Percentiles rank a stretch among this genome's conserved stretches.
Evolutionary conservation across 2,888 invertebrate species (phyloP).

Genomic region (Strigamia crassipes): DNA sequence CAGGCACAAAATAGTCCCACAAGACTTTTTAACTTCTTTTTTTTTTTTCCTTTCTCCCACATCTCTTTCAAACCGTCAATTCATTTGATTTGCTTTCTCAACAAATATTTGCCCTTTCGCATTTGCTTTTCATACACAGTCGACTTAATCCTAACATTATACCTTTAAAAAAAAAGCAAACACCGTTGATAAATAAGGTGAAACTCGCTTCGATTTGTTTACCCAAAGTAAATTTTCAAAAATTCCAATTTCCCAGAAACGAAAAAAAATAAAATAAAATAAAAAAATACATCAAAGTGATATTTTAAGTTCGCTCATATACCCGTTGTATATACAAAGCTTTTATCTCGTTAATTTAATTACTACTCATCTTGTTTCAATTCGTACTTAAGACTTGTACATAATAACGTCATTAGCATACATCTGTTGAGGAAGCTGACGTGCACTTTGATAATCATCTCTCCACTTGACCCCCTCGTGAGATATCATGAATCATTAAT

Average conservation of each 20-base stretch:
- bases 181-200: not conserved
- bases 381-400: not conserved
- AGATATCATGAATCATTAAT: constrained; percentile 35
- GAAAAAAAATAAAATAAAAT: too few species aligned
- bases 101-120: not conserved
- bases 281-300: too few species aligned
- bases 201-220: not conserved
- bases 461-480: not conserved
- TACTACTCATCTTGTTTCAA: constrained; percentile 31
- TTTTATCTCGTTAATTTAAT: constrained; percentile 27
- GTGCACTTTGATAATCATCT: constrained; percentile 38
- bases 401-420: constrained; percentile 28
- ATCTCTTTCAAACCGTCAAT: not conserved
- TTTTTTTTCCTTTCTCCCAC: not conserved
- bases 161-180: not conserved
- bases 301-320: constrained; percentile 4
- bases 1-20: constrained; percentile 1
- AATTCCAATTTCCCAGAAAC: not conserved
- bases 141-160: not conserved
- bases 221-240: not conserved
- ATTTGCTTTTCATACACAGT: too few species aligned
- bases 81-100: not conserved
- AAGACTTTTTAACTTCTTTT: not conserved
- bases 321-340: not conserved
- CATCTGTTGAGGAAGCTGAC: constrained; percentile 40